These are phyloP conservation scores for Sebastolobus alascanus DNA, from an alignment of 2,797 vertebrate genomes.

Conservation along the genomic window DNA sequence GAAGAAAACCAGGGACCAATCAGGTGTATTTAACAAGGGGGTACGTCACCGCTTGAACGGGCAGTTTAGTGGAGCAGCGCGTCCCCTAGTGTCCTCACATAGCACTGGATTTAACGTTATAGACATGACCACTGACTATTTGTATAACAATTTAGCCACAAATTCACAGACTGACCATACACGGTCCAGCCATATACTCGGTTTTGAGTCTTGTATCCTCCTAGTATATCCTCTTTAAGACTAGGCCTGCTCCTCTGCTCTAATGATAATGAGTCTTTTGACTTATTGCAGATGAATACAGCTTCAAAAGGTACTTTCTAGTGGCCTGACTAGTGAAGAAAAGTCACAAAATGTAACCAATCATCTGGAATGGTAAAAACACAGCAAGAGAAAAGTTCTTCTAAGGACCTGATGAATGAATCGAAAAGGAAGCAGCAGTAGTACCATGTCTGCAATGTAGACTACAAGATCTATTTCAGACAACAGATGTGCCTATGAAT, in stretches of 20 bases:
- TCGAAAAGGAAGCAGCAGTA: not conserved
- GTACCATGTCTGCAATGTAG: not conserved
- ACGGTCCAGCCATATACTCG: too few relatives aligned
- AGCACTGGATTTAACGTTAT: too few relatives aligned
- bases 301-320: not conserved
- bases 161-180: too few relatives aligned
- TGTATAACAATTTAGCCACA: too few relatives aligned
- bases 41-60: too few relatives aligned
- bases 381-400: not conserved
- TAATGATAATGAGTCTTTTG: not conserved
- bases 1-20: too few relatives aligned
- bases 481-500: constrained; percentile 44
- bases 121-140: too few relatives aligned
- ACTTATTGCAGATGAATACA: not conserved
- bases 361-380: not conserved
- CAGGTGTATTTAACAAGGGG: too few relatives aligned
- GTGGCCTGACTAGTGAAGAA: not conserved
- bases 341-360: not conserved
- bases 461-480: constrained; percentile 24
- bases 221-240: not conserved
- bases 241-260: not conserved
- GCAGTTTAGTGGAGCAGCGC: too few relatives aligned
- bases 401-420: not conserved
- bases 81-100: too few relatives aligned
- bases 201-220: not conserved